Evolutionary conservation across 2,113 vertebrate species (phyloP), one percentile per base, ranked within the genome.

Genomic region (Hystrix brachyura): DNA sequence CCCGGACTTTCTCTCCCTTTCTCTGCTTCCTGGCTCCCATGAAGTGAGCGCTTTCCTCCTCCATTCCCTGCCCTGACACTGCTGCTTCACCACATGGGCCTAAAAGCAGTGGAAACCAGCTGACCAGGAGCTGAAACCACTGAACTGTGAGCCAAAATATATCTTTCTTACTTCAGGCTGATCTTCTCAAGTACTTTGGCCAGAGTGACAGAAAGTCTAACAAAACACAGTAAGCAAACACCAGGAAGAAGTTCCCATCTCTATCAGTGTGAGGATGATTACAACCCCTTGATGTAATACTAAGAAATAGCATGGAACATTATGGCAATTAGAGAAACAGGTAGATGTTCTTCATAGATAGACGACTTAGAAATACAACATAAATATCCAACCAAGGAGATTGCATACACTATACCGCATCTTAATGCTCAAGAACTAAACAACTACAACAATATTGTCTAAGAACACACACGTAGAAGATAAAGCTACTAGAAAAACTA

Each of bases 401-500:
- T n/a, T 34, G 3, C 62, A 27, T 27, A 88, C 17, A 38, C 57
- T 78, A 27, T 38, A 6, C 4, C 5, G 48, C 29, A 76, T 62
- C 69, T 82, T 29, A 86, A 86, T 87, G 51, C 14, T 81, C 21
- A 43, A 38, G 29, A 85, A n/a, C 15, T 88, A 67, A 67, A 17
- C 21, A 81, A 88, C 7, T 14, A 38, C 12, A 89, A 23, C 12
- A 65, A 64, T 57, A 29, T 38, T 81, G 8, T 48, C 59, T 78
- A 92, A 23, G 25, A 69, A 64, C 23, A 76, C 65, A 38, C 43
- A 69, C 23, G 57, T 1, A 71, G 53, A 51, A 62, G 48, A 79
- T 51, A 85, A 89, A 92, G n/a, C 32, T 79, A 48, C 53, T 82
- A 82, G 71, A 62, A 85, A 89, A 92, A 43, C 32, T 79, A 48